Conservation (phyloP, 2,113 vertebrate species). For the Gobiocypris rarus region DNA sequence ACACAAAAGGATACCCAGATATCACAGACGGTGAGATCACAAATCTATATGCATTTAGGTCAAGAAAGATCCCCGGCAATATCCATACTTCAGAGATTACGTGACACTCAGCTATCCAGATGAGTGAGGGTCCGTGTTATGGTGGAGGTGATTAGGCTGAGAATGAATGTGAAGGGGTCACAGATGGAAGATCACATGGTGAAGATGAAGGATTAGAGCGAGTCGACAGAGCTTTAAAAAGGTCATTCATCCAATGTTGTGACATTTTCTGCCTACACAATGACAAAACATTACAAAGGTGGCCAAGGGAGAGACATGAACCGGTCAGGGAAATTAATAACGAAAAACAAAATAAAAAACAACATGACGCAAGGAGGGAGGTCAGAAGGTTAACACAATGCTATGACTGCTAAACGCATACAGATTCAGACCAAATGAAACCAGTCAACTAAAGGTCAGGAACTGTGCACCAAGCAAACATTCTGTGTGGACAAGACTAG, state of each 20-base stretch:
- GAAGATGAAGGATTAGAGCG: constrained; percentile 40
- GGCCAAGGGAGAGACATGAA: neutral
- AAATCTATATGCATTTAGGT: neutral
- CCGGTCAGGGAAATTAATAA: constrained; percentile 11
- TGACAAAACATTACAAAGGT: constrained; percentile 30
- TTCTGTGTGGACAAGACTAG: neutral
- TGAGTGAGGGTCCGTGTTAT: constrained; percentile 17
- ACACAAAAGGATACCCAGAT: neutral
- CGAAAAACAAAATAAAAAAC: neutral
- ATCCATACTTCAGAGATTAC: constrained; percentile 12
- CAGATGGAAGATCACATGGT: constrained; percentile 33
- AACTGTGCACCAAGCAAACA: constrained; percentile 5
- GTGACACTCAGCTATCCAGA: neutral
- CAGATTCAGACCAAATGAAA: neutral
- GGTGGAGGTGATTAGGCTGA: constrained; percentile 26
- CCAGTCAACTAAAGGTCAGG: neutral
- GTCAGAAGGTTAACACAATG: constrained; percentile 3
- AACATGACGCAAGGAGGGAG: neutral
- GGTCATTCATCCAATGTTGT: constrained; percentile 45
- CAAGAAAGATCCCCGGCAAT: neutral
- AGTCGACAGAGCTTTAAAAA: constrained; percentile 43
- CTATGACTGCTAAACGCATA: neutral
- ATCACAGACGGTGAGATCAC: too few species aligned
- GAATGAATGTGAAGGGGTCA: constrained; percentile 50
- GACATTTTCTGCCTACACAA: constrained; percentile 15